Percentiles rank a stretch among this genome's conserved stretches.
Evolutionary conservation across 2,888 invertebrate genomes (phyloP).

Genomic region (Ectobius pallidus): DNA sequence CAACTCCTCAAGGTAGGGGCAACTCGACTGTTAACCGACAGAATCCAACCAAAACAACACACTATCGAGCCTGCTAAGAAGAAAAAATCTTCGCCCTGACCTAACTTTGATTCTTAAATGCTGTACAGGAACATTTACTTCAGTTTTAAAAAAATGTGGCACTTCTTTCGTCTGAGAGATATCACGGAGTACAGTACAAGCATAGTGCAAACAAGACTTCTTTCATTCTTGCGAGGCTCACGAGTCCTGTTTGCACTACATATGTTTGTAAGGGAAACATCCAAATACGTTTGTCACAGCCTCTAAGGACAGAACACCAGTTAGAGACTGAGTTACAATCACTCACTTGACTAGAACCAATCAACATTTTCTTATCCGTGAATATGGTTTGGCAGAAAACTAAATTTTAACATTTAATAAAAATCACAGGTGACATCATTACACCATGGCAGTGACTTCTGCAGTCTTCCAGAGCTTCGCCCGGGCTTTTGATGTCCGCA

Average conservation of each 20-base stretch:
- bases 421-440: slow-evolving; percentile 38
- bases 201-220: slow-evolving; percentile 46
- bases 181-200: slow-evolving; percentile 51
- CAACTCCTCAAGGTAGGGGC: slow-evolving; percentile 44
- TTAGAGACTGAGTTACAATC: slow-evolving; percentile 47
- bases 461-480: slow-evolving; percentile 34
- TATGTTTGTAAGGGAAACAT: slow-evolving; percentile 45
- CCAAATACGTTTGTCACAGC: slow-evolving; percentile 47
- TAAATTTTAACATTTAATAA: slow-evolving; percentile 33
- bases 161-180: slow-evolving; percentile 56
- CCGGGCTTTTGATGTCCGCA: slow-evolving; percentile 25
- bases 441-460: slow-evolving; percentile 37
- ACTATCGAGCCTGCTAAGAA: slow-evolving; percentile 43
- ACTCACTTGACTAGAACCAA: slow-evolving; percentile 47
- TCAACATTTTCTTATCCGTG: slow-evolving; percentile 40
- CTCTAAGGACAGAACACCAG: slow-evolving; percentile 46
- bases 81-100: slow-evolving; percentile 44
- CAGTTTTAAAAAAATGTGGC: slow-evolving; percentile 52
- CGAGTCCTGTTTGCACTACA: slow-evolving; percentile 45
- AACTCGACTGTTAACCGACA: slow-evolving; percentile 42
- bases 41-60: slow-evolving; percentile 45
- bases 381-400: slow-evolving; percentile 40
- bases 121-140: slow-evolving; percentile 60
- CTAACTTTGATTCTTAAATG: slow-evolving; percentile 53
- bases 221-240: slow-evolving; percentile 45